Conservation (phyloP, 2,797 vertebrate species). For the Paguma larvata region DNA sequence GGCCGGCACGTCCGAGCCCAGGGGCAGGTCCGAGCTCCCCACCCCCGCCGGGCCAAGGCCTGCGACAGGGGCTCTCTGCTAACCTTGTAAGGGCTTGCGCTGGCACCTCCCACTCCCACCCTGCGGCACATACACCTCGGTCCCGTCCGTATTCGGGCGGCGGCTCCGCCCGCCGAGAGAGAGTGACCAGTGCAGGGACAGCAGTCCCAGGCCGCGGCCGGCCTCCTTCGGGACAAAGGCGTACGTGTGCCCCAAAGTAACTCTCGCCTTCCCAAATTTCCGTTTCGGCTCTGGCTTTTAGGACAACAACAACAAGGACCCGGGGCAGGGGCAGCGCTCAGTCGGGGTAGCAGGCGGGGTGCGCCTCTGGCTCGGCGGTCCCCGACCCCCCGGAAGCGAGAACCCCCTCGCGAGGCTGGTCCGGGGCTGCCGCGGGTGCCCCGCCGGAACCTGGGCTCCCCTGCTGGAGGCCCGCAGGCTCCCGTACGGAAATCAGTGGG, state of each 20-base stretch:
- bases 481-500: fast-evolving
- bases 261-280: background rate
- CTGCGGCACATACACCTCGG: background rate
- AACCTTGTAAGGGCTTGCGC: conserved; percentile 55
- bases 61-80: background rate
- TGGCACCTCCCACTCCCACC: background rate
- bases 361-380: background rate
- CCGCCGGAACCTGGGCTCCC: background rate
- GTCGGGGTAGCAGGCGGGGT: too few species aligned
- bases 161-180: background rate
- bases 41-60: background rate
- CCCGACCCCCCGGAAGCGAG: background rate
- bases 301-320: background rate
- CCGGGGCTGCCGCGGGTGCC: background rate
- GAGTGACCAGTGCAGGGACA: background rate
- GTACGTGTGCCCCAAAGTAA: background rate
- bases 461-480: background rate
- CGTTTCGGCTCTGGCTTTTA: background rate
- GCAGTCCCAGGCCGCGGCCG: background rate
- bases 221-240: background rate
- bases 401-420: background rate
- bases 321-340: background rate
- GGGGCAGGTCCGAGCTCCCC: background rate
- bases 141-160: background rate
- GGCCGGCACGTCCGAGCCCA: background rate